A percentile compares a stretch with the other conserved stretches of the same genome.
Conservation (phyloP, 2,888 invertebrate species). For the Noctua comes region DNA sequence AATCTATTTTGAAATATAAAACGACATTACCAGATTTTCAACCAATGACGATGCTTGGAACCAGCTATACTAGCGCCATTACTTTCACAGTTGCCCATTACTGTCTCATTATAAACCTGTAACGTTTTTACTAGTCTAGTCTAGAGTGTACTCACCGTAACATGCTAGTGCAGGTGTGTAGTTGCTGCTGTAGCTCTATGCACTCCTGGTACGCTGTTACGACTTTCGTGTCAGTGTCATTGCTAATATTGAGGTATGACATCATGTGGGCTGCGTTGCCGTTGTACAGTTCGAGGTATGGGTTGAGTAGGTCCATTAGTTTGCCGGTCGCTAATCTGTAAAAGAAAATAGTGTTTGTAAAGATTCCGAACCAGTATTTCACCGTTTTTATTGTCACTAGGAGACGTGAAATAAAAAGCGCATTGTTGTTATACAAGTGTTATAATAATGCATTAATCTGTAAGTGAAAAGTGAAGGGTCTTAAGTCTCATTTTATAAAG, state of each 20-base stretch:
- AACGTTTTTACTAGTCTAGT: neutral
- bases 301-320: constrained; percentile 94
- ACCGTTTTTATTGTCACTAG: no score
- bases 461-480: no score
- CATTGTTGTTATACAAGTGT: no score
- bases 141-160: constrained; percentile 76
- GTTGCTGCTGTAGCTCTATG: constrained; percentile 96
- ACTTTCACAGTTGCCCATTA: no score
- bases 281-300: constrained; percentile 94
- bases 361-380: no score
- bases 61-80: no score
- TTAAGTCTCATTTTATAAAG: no score
- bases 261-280: constrained; percentile 96
- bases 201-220: constrained; percentile 92
- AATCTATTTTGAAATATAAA: no score
- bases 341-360: constrained; percentile 63
- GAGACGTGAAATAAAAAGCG: no score
- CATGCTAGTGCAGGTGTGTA: constrained; percentile 95
- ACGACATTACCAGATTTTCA: no score
- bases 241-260: constrained; percentile 93
- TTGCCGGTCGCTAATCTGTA: constrained; percentile 96
- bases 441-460: no score
- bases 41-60: no score
- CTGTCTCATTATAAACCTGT: neutral
- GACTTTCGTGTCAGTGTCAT: constrained; percentile 91